These are phyloP conservation scores for Coendou prehensilis DNA, from an alignment of 2,797 vertebrate species.

Conservation along the genomic window DNA sequence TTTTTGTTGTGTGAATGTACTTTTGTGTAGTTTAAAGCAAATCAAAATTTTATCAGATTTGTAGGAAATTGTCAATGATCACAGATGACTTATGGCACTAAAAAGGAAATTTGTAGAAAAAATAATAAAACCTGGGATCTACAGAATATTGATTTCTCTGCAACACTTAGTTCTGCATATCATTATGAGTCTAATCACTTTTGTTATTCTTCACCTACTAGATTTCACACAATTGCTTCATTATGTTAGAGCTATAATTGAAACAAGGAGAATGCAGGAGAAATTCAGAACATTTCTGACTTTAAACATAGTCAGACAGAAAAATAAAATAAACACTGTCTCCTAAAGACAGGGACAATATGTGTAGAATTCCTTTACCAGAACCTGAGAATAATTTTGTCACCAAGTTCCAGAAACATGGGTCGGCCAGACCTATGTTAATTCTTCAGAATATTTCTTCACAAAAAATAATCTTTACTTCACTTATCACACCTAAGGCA, in stretches of 20 bases:
- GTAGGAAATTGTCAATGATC: not conserved
- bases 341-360: not conserved
- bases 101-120: not conserved
- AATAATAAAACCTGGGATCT: not conserved
- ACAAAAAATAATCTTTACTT: not conserved
- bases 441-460: not conserved
- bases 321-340: not conserved
- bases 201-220: not conserved
- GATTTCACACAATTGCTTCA: not conserved
- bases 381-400: not conserved
- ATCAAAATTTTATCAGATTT: not conserved
- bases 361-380: not conserved
- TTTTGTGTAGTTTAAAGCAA: not conserved
- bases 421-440: not conserved
- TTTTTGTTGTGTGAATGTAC: not conserved
- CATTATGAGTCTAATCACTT: not conserved
- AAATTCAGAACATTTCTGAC: not conserved
- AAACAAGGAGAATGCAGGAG: not conserved
- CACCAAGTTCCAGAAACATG: not conserved
- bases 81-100: not conserved
- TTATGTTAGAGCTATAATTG: not conserved
- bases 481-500: not conserved
- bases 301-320: no score
- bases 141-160: not conserved
- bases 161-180: not conserved